Evolutionary conservation across 2,113 vertebrate species (phyloP), one percentile per base, ranked within the genome.

Genomic region (Hippocampus zosterae): DNA sequence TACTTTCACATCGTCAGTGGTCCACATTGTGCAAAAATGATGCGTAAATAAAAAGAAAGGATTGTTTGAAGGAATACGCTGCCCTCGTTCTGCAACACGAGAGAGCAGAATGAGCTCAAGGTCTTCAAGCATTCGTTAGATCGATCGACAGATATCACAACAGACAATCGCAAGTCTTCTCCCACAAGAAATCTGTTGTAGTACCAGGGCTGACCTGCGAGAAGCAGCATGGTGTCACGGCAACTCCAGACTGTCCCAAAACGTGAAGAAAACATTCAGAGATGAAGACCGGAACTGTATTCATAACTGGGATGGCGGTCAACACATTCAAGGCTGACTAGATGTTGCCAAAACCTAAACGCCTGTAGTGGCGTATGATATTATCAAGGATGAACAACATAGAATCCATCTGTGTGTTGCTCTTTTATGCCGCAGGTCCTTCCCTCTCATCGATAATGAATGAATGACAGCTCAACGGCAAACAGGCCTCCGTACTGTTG

Each of bases 361-460:
- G 5, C 18, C 3, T 52, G 18, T 19, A 8, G 50, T 52, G 8
- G 50, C 3, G 5, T 21, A 2, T 21, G 19, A 52, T 9, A 52
- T 21, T 52, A 1, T 52, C 18, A 52, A 21, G 6, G 5, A 52
- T 15, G 15, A 15, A 52, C 50, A 52, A 21, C 19, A 21, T 21
- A 52, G 13, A 2, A 15, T 40, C 5, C 0, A 0, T 42, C 41
- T 69, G 16, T 5, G 37, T 29, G 9, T 63, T 57, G 8, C 21
- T n/a, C 29, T 37, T 52, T 48, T 40, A 53, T 64, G 68, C n/a
- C 41, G 37, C 65, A 44, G 25, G 29, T 33, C 3, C 3, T 52
- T 53, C 66, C 65, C 15, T 19, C 1, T 74, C 70, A 50, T 82
- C 25, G 67, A 74, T 84, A 68, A 37, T 37, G 33, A 37, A 81